These are phyloP conservation scores for Norana najaformis DNA, from an alignment of 2,888 invertebrate genomes.

Conservation along the genomic window DNA sequence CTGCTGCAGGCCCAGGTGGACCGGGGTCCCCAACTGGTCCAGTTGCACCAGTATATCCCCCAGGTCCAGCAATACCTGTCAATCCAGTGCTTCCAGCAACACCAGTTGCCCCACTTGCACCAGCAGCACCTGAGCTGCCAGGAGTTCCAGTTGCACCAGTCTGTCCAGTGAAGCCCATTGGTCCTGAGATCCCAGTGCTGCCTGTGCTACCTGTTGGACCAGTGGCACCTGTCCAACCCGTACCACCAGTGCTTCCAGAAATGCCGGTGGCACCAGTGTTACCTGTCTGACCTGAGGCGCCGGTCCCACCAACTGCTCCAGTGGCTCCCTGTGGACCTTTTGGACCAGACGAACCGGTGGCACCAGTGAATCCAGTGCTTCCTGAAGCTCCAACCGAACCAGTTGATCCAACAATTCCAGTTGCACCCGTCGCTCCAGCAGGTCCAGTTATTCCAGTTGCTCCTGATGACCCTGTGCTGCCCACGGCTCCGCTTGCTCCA, in stretches of 20 bases:
- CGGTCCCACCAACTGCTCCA: conserved; percentile 5
- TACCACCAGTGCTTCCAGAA: conserved; percentile 27
- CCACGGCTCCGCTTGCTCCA: neutral
- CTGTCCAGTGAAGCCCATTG: neutral
- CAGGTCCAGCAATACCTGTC: conserved; percentile 41
- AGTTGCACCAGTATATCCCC: neutral
- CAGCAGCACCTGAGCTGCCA: conserved; percentile 26
- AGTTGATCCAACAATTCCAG: conserved; percentile 22
- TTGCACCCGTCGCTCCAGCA: neutral
- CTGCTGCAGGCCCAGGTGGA: neutral
- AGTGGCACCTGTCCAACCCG: neutral
- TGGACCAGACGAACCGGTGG: conserved; percentile 31
- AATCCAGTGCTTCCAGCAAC: conserved; percentile 38
- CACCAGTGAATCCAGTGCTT: conserved; percentile 25
- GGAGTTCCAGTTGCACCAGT: neutral
- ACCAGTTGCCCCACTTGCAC: conserved; percentile 29
- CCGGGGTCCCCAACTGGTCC: conserved; percentile 45
- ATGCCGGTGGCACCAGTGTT: conserved; percentile 30
- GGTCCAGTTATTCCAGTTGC: neutral
- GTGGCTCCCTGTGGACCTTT: neutral
- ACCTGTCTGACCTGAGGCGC: conserved; percentile 17
- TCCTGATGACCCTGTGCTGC: conserved; percentile 18
- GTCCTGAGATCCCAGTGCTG: neutral
- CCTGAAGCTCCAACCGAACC: conserved; percentile 25
- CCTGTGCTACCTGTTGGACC: neutral